These are phyloP conservation scores for Sisyra terminalis DNA, from an alignment of 2,888 invertebrate genomes.

Conservation along the genomic window DNA sequence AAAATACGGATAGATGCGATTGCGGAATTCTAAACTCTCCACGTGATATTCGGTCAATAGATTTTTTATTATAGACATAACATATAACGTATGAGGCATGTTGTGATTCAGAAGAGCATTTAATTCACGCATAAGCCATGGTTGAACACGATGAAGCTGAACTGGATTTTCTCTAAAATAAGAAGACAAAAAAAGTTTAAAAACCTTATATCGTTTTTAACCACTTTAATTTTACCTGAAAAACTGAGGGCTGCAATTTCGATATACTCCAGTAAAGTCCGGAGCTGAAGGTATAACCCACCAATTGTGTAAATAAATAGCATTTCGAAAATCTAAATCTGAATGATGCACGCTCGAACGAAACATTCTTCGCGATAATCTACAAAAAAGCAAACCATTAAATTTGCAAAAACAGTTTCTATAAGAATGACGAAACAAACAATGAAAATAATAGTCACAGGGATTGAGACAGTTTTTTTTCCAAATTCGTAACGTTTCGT, in stretches of 20 bases:
- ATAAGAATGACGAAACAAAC: too few relatives aligned
- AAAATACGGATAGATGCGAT: slow-evolving; percentile 49
- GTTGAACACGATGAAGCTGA: slow-evolving; percentile 65
- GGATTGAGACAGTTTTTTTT: too few relatives aligned
- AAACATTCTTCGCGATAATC: too few relatives aligned
- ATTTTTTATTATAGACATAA: slow-evolving; percentile 51
- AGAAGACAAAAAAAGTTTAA: slow-evolving; percentile 6
- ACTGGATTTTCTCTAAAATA: slow-evolving; percentile 57
- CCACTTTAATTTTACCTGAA: slow-evolving; percentile 38
- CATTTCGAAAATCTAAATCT: slow-evolving; percentile 34
- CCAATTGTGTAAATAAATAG: slow-evolving; percentile 58
- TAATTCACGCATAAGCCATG: slow-evolving; percentile 80
- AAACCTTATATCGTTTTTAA: neutral
- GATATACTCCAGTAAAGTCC: slow-evolving; percentile 49
- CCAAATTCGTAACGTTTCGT: too few relatives aligned
- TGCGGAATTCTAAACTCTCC: slow-evolving; percentile 50
- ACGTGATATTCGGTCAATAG: slow-evolving; percentile 50
- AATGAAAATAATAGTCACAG: too few relatives aligned
- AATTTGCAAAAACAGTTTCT: too few relatives aligned
- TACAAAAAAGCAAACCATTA: too few relatives aligned
- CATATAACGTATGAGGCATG: slow-evolving; percentile 44
- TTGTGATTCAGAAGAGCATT: slow-evolving; percentile 53
- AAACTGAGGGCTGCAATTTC: slow-evolving; percentile 58
- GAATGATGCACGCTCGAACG: too few relatives aligned
- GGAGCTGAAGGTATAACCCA: slow-evolving; percentile 51